phyloP scores from a whole-genome alignment of 2,113 vertebrate species.

The Brachyhypopomus occidentalis region DNA sequence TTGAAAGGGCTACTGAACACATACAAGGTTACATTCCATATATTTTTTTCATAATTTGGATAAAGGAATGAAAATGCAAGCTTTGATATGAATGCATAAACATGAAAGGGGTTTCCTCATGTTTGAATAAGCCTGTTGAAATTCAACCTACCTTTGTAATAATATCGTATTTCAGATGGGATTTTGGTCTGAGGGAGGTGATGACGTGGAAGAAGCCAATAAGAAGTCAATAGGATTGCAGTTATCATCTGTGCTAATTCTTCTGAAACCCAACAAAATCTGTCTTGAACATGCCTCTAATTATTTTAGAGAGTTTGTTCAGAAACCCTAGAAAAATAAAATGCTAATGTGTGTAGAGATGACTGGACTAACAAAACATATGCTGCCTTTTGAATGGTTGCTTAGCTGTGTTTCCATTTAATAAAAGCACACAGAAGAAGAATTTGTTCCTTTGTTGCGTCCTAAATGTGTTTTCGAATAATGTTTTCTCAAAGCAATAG shows the following conservation, averaged over 20 bases:
- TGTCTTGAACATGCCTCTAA: slow-evolving; percentile 10
- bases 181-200: background rate
- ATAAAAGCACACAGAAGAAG: slow-evolving; percentile 50
- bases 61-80: background rate
- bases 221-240: background rate
- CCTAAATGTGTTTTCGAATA: background rate
- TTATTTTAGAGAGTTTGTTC: slow-evolving; percentile 11
- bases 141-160: slow-evolving; percentile 27
- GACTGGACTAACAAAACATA: slow-evolving; percentile 5
- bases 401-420: slow-evolving; percentile 40
- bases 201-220: background rate
- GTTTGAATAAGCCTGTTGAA: slow-evolving; percentile 6
- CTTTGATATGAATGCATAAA: background rate
- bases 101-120: slow-evolving; percentile 23
- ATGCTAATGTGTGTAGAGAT: background rate
- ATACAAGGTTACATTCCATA: slow-evolving; percentile 1
- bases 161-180: background rate
- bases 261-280: slow-evolving; percentile 3
- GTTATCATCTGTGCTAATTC: background rate
- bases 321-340: background rate
- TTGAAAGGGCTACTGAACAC: background rate
- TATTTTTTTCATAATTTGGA: background rate
- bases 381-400: slow-evolving; percentile 30
- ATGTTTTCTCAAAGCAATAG: background rate
- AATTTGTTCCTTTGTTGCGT: slow-evolving; percentile 5